Base-by-base conservation (phyloP, 2,888 invertebrate species). In the Platynereis dumerilii region DNA sequence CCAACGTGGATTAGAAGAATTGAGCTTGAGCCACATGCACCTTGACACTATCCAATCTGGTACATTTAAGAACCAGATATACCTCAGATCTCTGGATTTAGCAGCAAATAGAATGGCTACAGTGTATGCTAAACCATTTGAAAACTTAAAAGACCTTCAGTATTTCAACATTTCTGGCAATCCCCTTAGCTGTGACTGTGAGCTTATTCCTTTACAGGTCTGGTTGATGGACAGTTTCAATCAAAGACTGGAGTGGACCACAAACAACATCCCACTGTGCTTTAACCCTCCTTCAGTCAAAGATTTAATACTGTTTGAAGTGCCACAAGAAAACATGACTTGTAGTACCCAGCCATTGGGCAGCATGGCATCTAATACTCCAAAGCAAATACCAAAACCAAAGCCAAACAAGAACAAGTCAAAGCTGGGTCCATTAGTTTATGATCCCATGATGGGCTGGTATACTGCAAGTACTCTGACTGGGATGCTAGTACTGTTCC, bases 371-470 rank as follows among this genome's bases (percentile, higher is more conserved):
- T 5, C 5, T 7, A 34, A 34, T 34, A 34, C 12, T 34, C 34
- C 34, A 34, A 34, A 12, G 12, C 34, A 34, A 12, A 34, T 7
- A 12, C 12, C 34, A 34, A 5, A 12, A 34, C 34, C 34, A 27
- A 54, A 17, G 55, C 12, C 20, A 1, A 3, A 22, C 42, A 34
- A 12, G 26, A 24, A 60, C 28, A 52, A 34, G 1, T 34, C 42
- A 34, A 56, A 52, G 20, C 54, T 28, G 24, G 66, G 60, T n/a
- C 68, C 67, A 0, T 52, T 69, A 29, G 64, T 63, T 3, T 72
- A 72, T 56, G 69, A 72, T 55, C 65, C 67, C 17, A 65, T 62
- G 66, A 65, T 72, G 60, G 72, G 72, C 2, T 69, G 67, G 68
- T 66, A 67, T 54, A 72, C 72, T 2, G 72, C 70, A 12, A 67